Base-by-base conservation (phyloP, 2,888 invertebrate genomes). In the Agapetus fuscipes region DNA sequence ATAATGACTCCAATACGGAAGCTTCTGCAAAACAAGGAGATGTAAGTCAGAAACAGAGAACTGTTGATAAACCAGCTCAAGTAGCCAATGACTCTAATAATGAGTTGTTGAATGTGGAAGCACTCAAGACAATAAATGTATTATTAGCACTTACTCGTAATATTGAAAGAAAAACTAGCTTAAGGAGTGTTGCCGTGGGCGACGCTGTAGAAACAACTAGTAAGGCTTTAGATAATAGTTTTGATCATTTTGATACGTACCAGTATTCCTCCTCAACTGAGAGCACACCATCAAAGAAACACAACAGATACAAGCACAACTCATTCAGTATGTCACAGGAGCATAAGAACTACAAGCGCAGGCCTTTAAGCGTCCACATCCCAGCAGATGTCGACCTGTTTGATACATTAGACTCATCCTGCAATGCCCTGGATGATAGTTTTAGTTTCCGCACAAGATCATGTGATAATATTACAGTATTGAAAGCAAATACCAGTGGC, bases 91-190 rank as follows among this genome's bases (percentile, higher is more conserved):
- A 37, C 13, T 64, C 66, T 27, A 66, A 69, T 50, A 68, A 69
- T 42, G 70, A 70, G 51, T 52, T 69, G 44, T 52, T 70, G 27
- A 69, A 70, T 48, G 68, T 69, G 53, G 70, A 70, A 60, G 70
- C 70, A 48, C 57, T 70, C 46, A 69, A 65, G 55, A 69, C 70
- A n/a, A 69, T 70, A 49, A 69, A 70, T 48, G 64, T 69, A 17
- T 54, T 70, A 20, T 68, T 70, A 45, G 48, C 48, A 24, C 48
- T 48, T 26, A 48, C 48, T 37, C 48, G 39, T 30, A 51, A 69
- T 66, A 54, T 51, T 66, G 41, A 70, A 66, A 2, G 68, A 66
- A 56, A 66, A 68, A 34, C 68, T 69, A 57, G 67, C 67, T 30
- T 66, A 67, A 36, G 67, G 57, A 49, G 58, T 59, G 50, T 66